Percentiles rank a stretch among this genome's conserved stretches.
Conservation (phyloP, 37 sponge, comb jelly and placozoan genomes). For the Amphimedon queenslandica region DNA sequence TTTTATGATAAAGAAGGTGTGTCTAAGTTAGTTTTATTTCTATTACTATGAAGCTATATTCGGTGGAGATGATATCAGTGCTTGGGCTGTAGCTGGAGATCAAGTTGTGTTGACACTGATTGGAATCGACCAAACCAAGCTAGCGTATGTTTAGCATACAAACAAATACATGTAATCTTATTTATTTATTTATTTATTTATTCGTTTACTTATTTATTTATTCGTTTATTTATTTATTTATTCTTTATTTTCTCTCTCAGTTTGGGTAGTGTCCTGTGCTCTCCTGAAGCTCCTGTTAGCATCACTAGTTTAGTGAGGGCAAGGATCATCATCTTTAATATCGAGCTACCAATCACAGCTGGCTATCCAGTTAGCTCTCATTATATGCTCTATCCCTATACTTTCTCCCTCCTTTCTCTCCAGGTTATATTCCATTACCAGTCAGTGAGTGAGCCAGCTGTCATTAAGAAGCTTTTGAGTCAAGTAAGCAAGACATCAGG, state of each 20-base stretch:
- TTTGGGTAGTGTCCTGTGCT: slow-evolving; percentile 87
- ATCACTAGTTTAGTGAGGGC: slow-evolving; percentile 66
- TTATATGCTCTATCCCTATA: not conserved
- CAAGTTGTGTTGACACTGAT: slow-evolving; percentile 58
- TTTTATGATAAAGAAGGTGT: slow-evolving; percentile 12
- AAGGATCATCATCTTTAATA: slow-evolving; percentile 79
- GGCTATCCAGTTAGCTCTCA: slow-evolving; percentile 84
- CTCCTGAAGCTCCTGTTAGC: slow-evolving; percentile 44
- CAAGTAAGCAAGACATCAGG: slow-evolving; percentile 78
- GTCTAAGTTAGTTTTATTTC: slow-evolving; percentile 1
- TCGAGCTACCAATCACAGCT: slow-evolving; percentile 85
- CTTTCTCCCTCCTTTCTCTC: not conserved
- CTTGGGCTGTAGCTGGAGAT: slow-evolving; percentile 86
- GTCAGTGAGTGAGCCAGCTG: slow-evolving; percentile 86
- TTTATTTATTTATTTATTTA: not conserved
- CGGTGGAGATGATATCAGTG: slow-evolving; percentile 27
- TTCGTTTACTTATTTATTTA: not conserved
- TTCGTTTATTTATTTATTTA: slow-evolving; percentile 2
- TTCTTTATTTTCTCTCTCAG: slow-evolving; percentile 33
- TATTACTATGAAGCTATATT: slow-evolving; percentile 44
- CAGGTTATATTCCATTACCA: slow-evolving; percentile 82
- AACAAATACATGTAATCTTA: not conserved
- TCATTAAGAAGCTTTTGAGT: slow-evolving; percentile 71
- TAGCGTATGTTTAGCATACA: slow-evolving; percentile 37
- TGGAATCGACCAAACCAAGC: slow-evolving; percentile 63